phyloP scores from a whole-genome alignment of 2,888 invertebrate genomes.

The Nemotelus pantherinus region DNA sequence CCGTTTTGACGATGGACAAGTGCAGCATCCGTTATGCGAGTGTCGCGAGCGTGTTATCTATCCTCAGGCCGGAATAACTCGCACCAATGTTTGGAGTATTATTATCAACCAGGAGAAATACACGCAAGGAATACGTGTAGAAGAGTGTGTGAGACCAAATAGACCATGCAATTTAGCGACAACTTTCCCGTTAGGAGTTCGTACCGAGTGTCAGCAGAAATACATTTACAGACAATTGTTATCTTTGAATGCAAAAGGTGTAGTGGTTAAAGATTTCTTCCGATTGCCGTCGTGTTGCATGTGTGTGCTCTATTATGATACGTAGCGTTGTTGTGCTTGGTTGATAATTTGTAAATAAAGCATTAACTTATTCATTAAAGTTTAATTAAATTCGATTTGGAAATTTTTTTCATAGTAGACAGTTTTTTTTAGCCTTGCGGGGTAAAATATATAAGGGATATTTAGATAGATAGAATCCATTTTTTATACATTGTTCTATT shows the following conservation, averaged over 20 bases:
- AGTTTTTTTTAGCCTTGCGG: no score
- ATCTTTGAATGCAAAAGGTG: slow-evolving; percentile 63
- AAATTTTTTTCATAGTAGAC: no score
- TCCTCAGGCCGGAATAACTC: slow-evolving; percentile 71
- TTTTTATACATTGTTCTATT: no score
- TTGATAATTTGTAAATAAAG: background rate
- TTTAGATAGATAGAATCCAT: no score
- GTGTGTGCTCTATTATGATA: slow-evolving; percentile 61
- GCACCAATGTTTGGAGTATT: slow-evolving; percentile 72
- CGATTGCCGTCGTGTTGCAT: slow-evolving; percentile 76
- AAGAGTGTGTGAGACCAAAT: slow-evolving; percentile 71
- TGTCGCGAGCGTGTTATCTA: slow-evolving; percentile 66
- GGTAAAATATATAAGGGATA: no score
- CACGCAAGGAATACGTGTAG: slow-evolving; percentile 77
- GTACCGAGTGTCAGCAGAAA: slow-evolving; percentile 70
- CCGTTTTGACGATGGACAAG: slow-evolving; percentile 65
- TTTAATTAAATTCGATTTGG: no score
- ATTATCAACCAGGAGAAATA: slow-evolving; percentile 75
- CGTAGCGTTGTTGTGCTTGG: background rate
- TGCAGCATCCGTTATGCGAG: slow-evolving; percentile 63
- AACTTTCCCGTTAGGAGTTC: slow-evolving; percentile 66
- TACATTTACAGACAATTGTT: slow-evolving; percentile 68
- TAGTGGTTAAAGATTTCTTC: slow-evolving; percentile 65
- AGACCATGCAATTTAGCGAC: slow-evolving; percentile 66
- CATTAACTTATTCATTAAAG: background rate